A percentile compares a stretch with the other conserved stretches of the same genome.
These are phyloP conservation scores for Orgyia antiqua DNA, from an alignment of 2,888 invertebrate genomes.

Conservation along the genomic window DNA sequence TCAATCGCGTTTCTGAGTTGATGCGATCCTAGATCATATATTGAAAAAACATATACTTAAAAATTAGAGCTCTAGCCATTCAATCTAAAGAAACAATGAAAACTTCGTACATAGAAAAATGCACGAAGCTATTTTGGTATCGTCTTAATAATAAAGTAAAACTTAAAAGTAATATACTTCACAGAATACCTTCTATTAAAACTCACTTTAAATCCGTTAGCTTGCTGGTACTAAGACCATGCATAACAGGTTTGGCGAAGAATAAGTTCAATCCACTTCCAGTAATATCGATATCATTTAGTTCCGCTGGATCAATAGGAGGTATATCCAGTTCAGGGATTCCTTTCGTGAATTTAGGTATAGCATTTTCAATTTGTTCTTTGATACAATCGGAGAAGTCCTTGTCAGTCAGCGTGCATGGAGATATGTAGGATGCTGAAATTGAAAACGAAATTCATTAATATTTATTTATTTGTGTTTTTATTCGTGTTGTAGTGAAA, in stretches of 20 bases:
- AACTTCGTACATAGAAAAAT: too few relatives aligned
- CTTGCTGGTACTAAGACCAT: conserved; percentile 45
- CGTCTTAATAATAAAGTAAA: too few relatives aligned
- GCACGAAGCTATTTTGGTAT: too few relatives aligned
- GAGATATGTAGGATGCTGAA: conserved; percentile 59
- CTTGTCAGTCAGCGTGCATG: conserved; percentile 39
- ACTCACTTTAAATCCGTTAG: conserved; percentile 55
- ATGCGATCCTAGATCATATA: too few relatives aligned
- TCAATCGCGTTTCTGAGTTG: too few relatives aligned
- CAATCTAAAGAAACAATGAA: too few relatives aligned
- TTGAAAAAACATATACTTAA: too few relatives aligned
- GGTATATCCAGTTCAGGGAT: conserved; percentile 54
- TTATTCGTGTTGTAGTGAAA: background rate
- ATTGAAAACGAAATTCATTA: too few relatives aligned
- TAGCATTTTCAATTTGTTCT: conserved; percentile 41
- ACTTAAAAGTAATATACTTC: too few relatives aligned
- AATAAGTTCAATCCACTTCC: conserved; percentile 54
- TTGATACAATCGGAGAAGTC: conserved; percentile 45
- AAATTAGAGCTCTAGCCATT: too few relatives aligned
- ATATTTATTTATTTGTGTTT: background rate
- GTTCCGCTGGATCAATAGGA: conserved; percentile 52
- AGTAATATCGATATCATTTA: conserved; percentile 55
- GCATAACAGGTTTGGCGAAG: conserved; percentile 48
- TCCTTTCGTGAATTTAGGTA: conserved; percentile 56
- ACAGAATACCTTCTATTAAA: too few relatives aligned